These are phyloP conservation scores for Eonycteris spelaea DNA, from an alignment of 2,113 vertebrate genomes.

Conservation along the genomic window DNA sequence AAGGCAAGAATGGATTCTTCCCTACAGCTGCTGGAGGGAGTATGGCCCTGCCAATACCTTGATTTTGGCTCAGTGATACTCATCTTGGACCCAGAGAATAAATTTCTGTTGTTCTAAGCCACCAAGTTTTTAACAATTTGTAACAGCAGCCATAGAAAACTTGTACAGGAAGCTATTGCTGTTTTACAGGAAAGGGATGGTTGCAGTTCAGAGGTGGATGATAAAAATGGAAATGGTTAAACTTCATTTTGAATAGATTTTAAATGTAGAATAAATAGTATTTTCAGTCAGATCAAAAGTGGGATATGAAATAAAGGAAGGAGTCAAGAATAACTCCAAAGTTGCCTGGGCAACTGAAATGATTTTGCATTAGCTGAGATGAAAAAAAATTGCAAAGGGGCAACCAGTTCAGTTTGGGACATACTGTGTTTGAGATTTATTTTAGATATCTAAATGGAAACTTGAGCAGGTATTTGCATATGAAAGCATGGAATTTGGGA, in stretches of 20 bases:
- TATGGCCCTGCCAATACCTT: neutral
- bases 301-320: neutral
- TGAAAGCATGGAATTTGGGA: neutral
- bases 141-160: neutral
- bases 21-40: neutral
- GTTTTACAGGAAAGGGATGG: neutral
- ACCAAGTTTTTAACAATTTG: neutral
- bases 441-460: conserved; percentile 21
- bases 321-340: neutral
- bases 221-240: neutral
- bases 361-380: neutral
- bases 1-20: neutral
- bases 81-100: neutral
- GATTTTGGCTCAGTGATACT: neutral
- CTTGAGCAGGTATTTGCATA: conserved; percentile 10
- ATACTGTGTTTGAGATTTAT: neutral
- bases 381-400: neutral
- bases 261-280: neutral
- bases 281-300: neutral
- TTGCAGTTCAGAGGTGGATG: neutral
- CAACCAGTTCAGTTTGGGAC: neutral
- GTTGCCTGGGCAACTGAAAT: neutral
- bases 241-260: neutral
- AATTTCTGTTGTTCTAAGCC: neutral
- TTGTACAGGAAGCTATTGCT: neutral